These are phyloP conservation scores for Euwallacea similis DNA, from an alignment of 1,140 invertebrate species.

Conservation along the genomic window DNA sequence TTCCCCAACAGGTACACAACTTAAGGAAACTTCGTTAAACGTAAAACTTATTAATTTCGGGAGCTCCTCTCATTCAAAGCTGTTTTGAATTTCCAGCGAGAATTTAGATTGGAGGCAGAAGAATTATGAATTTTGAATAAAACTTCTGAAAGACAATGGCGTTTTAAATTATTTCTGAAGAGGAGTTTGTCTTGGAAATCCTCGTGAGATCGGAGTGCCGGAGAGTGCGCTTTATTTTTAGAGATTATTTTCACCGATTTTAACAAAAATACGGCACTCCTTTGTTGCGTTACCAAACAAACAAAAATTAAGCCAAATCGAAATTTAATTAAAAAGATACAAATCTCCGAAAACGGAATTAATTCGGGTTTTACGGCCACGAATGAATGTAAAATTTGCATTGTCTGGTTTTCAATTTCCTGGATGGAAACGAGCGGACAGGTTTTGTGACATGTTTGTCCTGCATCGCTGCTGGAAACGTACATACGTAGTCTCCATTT, in stretches of 20 bases:
- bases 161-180: conserved; percentile 20
- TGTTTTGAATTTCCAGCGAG: conserved; percentile 22
- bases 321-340: conserved; percentile 34
- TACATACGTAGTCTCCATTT: conserved; percentile 31
- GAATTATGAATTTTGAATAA: conserved; percentile 30
- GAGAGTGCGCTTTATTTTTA: conserved; percentile 2
- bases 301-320: neutral
- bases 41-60: conserved; percentile 27
- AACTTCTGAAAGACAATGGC: conserved; percentile 19
- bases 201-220: conserved; percentile 11
- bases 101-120: conserved; percentile 20
- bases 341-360: conserved; percentile 35
- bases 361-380: conserved; percentile 28
- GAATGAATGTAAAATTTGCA: conserved; percentile 42
- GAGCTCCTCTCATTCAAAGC: conserved; percentile 19
- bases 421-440: conserved; percentile 40
- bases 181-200: conserved; percentile 18
- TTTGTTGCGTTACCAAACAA: neutral
- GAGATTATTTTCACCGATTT: conserved; percentile 17
- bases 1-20: conserved; percentile 18
- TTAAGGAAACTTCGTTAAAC: conserved; percentile 20
- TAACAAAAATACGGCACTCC: conserved; percentile 10
- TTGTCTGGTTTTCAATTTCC: conserved; percentile 45
- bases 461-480: conserved; percentile 27
- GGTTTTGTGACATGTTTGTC: conserved; percentile 35